Evolutionary conservation across 2,113 vertebrate species (phyloP).

Genomic region (Parotia lawesii): DNA sequence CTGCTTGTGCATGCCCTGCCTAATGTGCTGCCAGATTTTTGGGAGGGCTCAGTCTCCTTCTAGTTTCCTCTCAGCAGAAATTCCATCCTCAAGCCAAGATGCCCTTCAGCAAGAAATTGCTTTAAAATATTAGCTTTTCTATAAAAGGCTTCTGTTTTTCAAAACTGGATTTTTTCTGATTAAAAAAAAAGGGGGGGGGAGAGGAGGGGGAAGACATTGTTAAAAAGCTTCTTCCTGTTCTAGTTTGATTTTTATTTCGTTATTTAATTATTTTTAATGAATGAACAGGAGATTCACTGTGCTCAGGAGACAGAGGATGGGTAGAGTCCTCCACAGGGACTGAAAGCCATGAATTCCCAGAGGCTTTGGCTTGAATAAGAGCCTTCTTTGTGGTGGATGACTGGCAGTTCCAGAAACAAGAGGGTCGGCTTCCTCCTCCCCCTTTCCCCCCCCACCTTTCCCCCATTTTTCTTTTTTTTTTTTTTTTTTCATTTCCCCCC

Average conservation of each 20-base stretch:
- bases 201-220: neutral
- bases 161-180: neutral
- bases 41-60: neutral
- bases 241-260: neutral
- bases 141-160: neutral
- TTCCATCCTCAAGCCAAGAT: neutral
- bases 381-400: neutral
- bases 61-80: neutral
- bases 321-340: neutral
- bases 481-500: neutral
- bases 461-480: neutral
- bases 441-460: accelerated
- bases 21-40: neutral
- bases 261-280: conserved; percentile 1
- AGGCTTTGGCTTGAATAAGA: neutral
- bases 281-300: conserved; percentile 18
- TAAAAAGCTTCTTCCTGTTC: neutral
- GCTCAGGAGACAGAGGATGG: neutral
- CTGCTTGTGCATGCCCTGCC: neutral
- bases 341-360: neutral
- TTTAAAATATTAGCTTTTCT: neutral
- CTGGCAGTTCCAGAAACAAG: neutral
- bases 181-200: accelerated
- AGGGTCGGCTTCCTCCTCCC: neutral
- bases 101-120: neutral